These are phyloP conservation scores for Zaprionus africanus DNA, from an alignment of 1,140 invertebrate species.

Conservation along the genomic window DNA sequence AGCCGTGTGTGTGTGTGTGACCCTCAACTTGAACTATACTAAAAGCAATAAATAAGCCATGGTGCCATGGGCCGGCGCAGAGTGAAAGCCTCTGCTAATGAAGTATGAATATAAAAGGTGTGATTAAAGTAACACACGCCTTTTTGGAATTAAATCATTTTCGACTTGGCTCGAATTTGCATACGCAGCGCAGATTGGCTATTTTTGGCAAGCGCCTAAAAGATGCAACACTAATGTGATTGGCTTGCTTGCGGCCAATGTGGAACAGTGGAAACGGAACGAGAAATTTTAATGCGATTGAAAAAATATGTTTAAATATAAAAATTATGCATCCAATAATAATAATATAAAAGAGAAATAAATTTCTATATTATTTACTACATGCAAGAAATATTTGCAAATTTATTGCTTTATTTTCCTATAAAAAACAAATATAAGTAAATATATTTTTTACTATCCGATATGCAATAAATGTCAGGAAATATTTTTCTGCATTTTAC, in stretches of 20 bases:
- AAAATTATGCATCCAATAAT: background rate
- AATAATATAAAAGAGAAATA: background rate
- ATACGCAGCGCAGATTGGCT: background rate
- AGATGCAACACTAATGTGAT: conserved; percentile 28
- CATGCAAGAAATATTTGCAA: too few relatives aligned
- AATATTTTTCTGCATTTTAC: too few relatives aligned
- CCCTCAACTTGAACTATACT: conserved; percentile 74
- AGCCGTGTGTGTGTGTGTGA: conserved; percentile 37
- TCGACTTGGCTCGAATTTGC: background rate
- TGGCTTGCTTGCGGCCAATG: background rate
- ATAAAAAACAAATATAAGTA: too few relatives aligned
- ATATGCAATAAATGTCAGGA: too few relatives aligned
- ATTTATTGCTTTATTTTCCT: too few relatives aligned
- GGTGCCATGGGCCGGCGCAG: background rate
- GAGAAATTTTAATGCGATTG: background rate
- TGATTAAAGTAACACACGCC: conserved; percentile 8
- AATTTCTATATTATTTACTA: background rate
- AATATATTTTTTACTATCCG: too few relatives aligned
- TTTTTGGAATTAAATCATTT: conserved; percentile 27
- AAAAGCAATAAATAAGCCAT: conserved; percentile 39
- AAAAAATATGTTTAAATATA: background rate
- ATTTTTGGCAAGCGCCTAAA: conserved; percentile 45
- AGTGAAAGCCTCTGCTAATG: conserved; percentile 34
- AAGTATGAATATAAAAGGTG: conserved; percentile 11
- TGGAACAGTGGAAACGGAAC: conserved; percentile 12